These are phyloP conservation scores for Emydoidea blandingii DNA, from an alignment of 2,797 vertebrate genomes.

Conservation along the genomic window DNA sequence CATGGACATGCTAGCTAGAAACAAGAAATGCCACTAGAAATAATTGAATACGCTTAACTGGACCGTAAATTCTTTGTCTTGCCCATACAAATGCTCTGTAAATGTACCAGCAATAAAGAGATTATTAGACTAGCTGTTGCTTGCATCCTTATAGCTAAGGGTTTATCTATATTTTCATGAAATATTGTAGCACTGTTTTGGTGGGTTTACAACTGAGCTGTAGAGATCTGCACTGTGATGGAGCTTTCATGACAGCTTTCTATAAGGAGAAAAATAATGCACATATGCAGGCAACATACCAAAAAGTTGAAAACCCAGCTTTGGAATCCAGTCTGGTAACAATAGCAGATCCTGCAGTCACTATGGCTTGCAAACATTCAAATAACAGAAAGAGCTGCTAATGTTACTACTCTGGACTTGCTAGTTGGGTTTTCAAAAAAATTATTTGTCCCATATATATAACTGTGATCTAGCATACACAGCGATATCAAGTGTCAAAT, in stretches of 20 bases:
- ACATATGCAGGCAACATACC: background rate
- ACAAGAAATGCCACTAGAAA: background rate
- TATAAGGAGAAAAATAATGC: background rate
- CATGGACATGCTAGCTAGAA: background rate
- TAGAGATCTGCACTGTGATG: background rate
- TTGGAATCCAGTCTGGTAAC: background rate
- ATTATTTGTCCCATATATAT: background rate
- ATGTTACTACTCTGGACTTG: background rate
- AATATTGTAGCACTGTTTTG: background rate
- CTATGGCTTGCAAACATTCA: background rate
- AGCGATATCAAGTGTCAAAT: background rate
- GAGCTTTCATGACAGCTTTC: background rate
- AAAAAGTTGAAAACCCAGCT: background rate
- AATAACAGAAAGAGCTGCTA: background rate
- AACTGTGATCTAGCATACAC: background rate
- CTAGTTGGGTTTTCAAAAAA: background rate
- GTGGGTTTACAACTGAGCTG: background rate
- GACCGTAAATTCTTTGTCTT: background rate
- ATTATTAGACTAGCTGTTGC: background rate
- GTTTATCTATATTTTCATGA: background rate
- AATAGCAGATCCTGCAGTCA: background rate
- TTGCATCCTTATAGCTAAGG: background rate
- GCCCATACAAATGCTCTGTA: background rate
- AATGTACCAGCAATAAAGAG: background rate
- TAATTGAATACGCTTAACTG: background rate